Evolutionary conservation across 2,113 vertebrate genomes (phyloP).

Genomic region (Sphaerodactylus townsendi): DNA sequence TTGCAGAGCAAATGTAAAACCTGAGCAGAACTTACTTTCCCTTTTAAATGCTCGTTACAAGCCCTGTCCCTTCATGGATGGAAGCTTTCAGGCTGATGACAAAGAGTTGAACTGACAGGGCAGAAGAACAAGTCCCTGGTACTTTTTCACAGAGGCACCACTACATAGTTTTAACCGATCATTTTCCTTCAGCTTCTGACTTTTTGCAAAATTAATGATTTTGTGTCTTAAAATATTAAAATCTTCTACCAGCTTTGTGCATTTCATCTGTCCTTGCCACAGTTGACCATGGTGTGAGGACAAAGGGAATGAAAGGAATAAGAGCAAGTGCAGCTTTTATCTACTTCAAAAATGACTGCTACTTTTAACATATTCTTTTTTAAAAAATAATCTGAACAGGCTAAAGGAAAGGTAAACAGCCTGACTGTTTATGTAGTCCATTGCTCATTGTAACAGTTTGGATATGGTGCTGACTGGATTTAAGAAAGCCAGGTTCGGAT

Average conservation of each 20-base stretch:
- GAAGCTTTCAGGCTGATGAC: slow-evolving; percentile 54
- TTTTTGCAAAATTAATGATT: slow-evolving; percentile 78
- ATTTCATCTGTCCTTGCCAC: slow-evolving; percentile 59
- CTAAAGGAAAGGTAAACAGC: neutral
- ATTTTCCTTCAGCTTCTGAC: slow-evolving; percentile 65
- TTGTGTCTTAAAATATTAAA: slow-evolving; percentile 73
- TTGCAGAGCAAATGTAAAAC: slow-evolving; percentile 16
- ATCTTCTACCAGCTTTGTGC: slow-evolving; percentile 39
- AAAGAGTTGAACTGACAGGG: slow-evolving; percentile 68
- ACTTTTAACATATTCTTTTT: neutral
- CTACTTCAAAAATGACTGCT: neutral
- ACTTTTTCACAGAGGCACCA: slow-evolving; percentile 56
- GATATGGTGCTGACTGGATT: neutral
- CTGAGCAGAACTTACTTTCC: slow-evolving; percentile 30
- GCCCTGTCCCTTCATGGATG: slow-evolving; percentile 35
- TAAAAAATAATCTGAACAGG: neutral
- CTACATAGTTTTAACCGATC: slow-evolving; percentile 61
- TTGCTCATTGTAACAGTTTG: neutral
- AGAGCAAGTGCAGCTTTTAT: neutral
- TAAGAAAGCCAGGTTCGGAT: neutral
- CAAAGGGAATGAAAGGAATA: slow-evolving; percentile 38
- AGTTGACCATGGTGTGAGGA: slow-evolving; percentile 36
- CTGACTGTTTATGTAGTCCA: neutral
- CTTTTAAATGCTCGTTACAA: slow-evolving; percentile 54
- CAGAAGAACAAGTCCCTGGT: slow-evolving; percentile 65